These are phyloP conservation scores for Melanerpes formicivorus DNA, from an alignment of 2,113 vertebrate genomes.

Conservation along the genomic window DNA sequence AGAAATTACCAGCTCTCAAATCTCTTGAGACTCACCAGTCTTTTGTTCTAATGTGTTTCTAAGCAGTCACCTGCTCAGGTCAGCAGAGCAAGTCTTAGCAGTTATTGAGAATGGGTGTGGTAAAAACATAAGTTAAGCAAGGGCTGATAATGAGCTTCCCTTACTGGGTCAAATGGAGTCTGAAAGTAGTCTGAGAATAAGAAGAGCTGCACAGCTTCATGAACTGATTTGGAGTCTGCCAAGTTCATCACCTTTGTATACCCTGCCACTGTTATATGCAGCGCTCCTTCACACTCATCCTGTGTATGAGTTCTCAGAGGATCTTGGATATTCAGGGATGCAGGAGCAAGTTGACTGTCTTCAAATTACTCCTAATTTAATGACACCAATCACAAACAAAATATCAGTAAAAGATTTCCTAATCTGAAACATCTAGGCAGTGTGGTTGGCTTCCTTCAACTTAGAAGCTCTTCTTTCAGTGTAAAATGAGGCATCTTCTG, in stretches of 20 bases:
- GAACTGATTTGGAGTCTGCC: background rate
- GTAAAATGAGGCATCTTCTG: background rate
- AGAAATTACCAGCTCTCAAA: background rate
- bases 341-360: background rate
- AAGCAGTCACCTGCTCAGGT: conserved; percentile 9
- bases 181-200: background rate
- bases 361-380: background rate
- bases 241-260: background rate
- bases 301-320: background rate
- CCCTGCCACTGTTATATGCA: background rate
- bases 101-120: conserved; percentile 13
- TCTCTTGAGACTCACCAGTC: background rate
- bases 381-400: background rate
- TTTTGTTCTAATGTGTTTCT: conserved; percentile 40
- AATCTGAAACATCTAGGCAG: background rate
- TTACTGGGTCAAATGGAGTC: background rate
- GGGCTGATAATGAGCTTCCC: background rate
- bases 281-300: background rate
- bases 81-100: conserved; percentile 41
- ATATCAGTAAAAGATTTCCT: background rate
- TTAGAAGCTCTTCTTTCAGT: background rate
- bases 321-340: background rate
- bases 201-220: background rate
- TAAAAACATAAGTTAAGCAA: background rate
- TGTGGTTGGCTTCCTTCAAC: background rate